phyloP scores from a whole-genome alignment of 2,888 invertebrate genomes.

The Mesochorus sp. region DNA sequence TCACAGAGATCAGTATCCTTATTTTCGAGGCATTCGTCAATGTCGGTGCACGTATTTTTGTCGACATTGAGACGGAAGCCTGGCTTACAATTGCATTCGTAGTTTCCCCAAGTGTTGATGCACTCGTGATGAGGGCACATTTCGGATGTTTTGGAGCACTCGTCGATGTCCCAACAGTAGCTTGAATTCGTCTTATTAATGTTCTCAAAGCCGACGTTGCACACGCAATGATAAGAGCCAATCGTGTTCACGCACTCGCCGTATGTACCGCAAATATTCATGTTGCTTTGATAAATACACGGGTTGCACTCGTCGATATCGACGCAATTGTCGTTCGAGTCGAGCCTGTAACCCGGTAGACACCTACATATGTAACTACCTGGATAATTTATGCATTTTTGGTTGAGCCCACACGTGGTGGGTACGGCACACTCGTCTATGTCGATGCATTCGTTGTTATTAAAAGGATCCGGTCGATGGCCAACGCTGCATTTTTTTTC shows the following conservation, averaged over 20 bases:
- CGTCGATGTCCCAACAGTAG: slow-evolving; percentile 86
- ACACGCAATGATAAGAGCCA: slow-evolving; percentile 88
- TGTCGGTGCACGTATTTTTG: slow-evolving; percentile 90
- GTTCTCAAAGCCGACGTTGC: slow-evolving; percentile 86
- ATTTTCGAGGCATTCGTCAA: slow-evolving; percentile 93
- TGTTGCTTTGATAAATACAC: slow-evolving; percentile 79
- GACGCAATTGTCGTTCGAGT: slow-evolving; percentile 86
- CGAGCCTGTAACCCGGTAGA: slow-evolving; percentile 86
- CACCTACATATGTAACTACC: slow-evolving; percentile 92
- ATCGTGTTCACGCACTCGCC: slow-evolving; percentile 87
- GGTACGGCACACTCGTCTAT: slow-evolving; percentile 93
- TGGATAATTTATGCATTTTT: slow-evolving; percentile 91
- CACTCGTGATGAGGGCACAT: slow-evolving; percentile 95
- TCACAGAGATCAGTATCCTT: slow-evolving; percentile 88
- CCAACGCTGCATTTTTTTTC: too few species aligned
- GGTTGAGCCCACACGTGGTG: slow-evolving; percentile 90
- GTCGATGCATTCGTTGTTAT: too few species aligned
- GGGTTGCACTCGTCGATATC: slow-evolving; percentile 94
- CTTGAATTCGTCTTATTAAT: slow-evolving; percentile 77
- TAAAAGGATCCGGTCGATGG: too few species aligned
- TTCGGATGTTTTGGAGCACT: slow-evolving; percentile 84
- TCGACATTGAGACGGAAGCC: slow-evolving; percentile 91
- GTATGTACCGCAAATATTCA: slow-evolving; percentile 85
- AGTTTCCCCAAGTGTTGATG: slow-evolving; percentile 95
- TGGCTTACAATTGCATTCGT: slow-evolving; percentile 92